Base-by-base conservation (phyloP, 2,797 vertebrate species). In the Anguilla anguilla region DNA sequence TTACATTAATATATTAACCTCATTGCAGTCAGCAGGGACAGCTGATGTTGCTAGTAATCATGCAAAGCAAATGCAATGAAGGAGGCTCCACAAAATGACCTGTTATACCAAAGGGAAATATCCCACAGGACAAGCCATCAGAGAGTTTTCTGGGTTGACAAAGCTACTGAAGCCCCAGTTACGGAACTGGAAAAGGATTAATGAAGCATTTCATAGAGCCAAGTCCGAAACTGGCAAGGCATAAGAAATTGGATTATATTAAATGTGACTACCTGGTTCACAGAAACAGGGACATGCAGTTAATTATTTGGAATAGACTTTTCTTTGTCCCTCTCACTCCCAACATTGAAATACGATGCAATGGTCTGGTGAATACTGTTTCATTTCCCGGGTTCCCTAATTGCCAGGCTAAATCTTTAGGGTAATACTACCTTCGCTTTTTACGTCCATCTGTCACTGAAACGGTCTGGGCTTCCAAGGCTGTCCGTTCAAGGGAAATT, bases 141-240 rank as follows among this genome's bases (percentile, higher is more conserved):
- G 25, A 69, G 64, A 55, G 51, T 51, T 55, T 28, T 25, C n/a
- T 86, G 72, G 64, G 69, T 64, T 88, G 89, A 86, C 87, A 86
- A 22, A 51, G 49, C 88, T 46, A 88, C 57, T 72, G n/a, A 28
- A 72, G 35, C n/a, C 69, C 25, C 67, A 85, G 22, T 28, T 25
- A 46, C 15, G 83, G 61, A 82, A 46, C 51, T 49, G 82, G 10
- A 85, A 59, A 51, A 64, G 57, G 82, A 83, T 85, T 86, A 88
- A 83, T 89, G 86, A 87, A 79, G 89, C 51, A 17, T 79, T 35
- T 84, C 61, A 79, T 79, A 72, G 84, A 84, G 35, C 28, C 64
- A 83, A 81, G 49, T 57, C 19, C 49, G 19, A 31, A 31, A 87
- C 88, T 64, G 57, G 84, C 72, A 77, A 84, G 51, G 82, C 39